Percentiles rank a stretch among this genome's conserved stretches.
Evolutionary conservation across 2,888 invertebrate species (phyloP).

Genomic region (Lepidonotus clava): DNA sequence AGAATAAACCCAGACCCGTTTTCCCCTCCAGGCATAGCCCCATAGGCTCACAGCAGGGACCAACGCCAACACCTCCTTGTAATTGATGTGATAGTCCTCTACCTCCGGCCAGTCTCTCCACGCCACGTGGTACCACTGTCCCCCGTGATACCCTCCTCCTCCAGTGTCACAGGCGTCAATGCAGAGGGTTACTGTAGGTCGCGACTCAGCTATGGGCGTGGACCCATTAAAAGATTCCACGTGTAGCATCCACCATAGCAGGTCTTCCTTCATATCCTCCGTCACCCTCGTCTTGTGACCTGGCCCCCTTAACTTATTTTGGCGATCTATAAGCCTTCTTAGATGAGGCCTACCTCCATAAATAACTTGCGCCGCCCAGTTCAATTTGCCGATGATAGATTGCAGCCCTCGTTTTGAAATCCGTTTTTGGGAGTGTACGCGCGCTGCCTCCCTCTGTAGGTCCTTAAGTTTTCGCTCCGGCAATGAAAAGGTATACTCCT

Average conservation of each 20-base stretch:
- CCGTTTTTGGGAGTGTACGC: background rate
- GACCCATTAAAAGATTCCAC: background rate
- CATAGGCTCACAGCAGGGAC: background rate
- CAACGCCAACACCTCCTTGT: background rate
- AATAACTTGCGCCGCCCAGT: background rate
- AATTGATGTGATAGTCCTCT: no score
- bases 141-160: background rate
- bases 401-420: background rate
- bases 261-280: background rate
- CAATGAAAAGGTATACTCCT: background rate
- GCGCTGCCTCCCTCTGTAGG: background rate
- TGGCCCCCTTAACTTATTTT: background rate
- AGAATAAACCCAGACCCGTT: background rate
- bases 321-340: background rate
- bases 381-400: background rate
- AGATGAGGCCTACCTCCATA: background rate
- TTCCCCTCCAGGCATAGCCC: background rate
- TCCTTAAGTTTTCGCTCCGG: background rate
- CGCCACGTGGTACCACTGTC: background rate
- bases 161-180: background rate
- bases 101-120: background rate
- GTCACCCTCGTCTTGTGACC: background rate
- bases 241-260: background rate
- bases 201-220: background rate
- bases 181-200: background rate